Evolutionary conservation across 2,888 invertebrate genomes (phyloP).

Genomic region (Amblyjoppa proteus): DNA sequence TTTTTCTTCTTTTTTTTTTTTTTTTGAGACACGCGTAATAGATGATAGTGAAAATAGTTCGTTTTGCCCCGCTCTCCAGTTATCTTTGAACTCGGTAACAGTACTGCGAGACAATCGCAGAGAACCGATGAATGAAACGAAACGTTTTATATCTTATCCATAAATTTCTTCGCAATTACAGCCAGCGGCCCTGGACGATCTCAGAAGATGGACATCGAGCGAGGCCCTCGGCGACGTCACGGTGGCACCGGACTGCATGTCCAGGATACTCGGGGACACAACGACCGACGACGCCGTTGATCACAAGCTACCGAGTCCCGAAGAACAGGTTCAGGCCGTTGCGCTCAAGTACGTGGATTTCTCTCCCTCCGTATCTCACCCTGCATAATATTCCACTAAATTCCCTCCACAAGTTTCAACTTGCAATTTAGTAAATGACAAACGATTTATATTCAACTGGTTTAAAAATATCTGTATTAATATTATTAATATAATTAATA

Average conservation of each 20-base stretch:
- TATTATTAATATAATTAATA: background rate
- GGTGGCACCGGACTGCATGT: conserved; percentile 91
- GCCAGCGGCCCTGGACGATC: conserved; percentile 93
- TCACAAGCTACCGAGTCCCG: conserved; percentile 94
- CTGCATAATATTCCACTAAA: background rate
- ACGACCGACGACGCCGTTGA: conserved; percentile 91
- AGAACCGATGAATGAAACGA: conserved; percentile 54
- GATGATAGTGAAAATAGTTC: no score
- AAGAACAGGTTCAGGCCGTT: conserved; percentile 93
- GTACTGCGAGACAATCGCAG: conserved; percentile 1
- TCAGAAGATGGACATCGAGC: conserved; percentile 94
- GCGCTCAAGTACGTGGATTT: conserved; percentile 90
- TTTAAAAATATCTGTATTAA: background rate
- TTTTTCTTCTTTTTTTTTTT: no score
- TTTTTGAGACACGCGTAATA: no score
- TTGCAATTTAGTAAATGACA: conserved; percentile 29
- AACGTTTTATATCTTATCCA: conserved; percentile 37
- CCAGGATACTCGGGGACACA: conserved; percentile 88
- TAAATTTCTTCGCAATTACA: conserved; percentile 83
- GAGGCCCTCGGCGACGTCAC: conserved; percentile 94
- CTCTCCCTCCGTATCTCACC: background rate
- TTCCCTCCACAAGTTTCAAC: background rate
- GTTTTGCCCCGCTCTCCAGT: no score
- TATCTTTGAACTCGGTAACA: background rate
- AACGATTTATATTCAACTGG: conserved; percentile 54